Conservation (phyloP, 1,140 invertebrate species). For the Drosophila nikananu region DNA sequence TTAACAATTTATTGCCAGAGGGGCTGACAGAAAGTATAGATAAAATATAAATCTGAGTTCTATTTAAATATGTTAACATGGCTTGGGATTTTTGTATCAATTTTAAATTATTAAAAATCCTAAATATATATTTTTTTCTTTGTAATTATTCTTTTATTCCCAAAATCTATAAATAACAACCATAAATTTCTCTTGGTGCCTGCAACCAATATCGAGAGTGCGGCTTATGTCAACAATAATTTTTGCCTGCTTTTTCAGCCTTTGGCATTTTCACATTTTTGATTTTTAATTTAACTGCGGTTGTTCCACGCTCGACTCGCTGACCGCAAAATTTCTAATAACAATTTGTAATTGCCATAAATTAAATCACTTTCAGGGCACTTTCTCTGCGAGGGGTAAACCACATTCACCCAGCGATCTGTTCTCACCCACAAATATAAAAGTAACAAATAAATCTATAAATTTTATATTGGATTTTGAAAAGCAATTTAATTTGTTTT, state of each 20-base stretch:
- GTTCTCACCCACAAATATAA: conserved; percentile 8
- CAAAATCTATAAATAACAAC: too few relatives aligned
- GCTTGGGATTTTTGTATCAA: too few relatives aligned
- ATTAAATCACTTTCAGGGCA: conserved; percentile 37
- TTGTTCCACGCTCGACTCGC: conserved; percentile 12
- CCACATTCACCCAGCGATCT: conserved; percentile 8
- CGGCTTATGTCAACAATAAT: conserved; percentile 53
- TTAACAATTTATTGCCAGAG: too few relatives aligned
- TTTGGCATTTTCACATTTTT: conserved; percentile 49
- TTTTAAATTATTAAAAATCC: too few relatives aligned
- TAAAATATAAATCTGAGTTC: too few relatives aligned
- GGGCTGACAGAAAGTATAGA: too few relatives aligned
- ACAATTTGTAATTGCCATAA: conserved; percentile 53
- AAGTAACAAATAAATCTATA: background rate
- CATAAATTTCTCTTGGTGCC: background rate
- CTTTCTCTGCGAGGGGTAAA: background rate
- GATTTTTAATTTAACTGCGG: conserved; percentile 62
- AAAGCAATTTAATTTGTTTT: conserved; percentile 8
- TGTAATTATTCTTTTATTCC: too few relatives aligned
- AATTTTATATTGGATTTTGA: conserved; percentile 4
- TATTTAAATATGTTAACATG: too few relatives aligned
- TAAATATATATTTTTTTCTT: too few relatives aligned
- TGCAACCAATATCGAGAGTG: conserved; percentile 1
- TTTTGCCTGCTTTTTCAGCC: conserved; percentile 45
- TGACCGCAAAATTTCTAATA: conserved; percentile 55